phyloP scores from a whole-genome alignment of 23 tunicate genomes.

The Halocynthia aurantium region DNA sequence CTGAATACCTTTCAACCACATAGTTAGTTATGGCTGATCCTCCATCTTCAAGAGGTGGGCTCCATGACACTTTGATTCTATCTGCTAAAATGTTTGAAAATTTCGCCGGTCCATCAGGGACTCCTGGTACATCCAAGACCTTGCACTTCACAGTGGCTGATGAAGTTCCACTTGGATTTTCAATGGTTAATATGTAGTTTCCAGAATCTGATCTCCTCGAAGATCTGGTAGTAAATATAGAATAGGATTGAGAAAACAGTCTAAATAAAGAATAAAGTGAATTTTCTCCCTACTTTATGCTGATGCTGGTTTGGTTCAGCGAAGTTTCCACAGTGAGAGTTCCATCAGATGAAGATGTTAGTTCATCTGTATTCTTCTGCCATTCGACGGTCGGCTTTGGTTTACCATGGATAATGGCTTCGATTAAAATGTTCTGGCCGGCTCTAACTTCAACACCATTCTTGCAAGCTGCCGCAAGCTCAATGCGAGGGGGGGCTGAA shows the following conservation, averaged over 20 bases:
- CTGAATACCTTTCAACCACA: slow-evolving; percentile 48
- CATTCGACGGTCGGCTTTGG: slow-evolving; percentile 69
- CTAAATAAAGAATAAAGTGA: neutral
- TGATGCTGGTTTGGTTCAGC: slow-evolving; percentile 35
- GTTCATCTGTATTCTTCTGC: slow-evolving; percentile 39
- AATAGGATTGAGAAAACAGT: neutral
- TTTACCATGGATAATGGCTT: slow-evolving; percentile 55
- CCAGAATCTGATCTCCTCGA: slow-evolving; percentile 80
- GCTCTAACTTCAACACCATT: slow-evolving; percentile 31
- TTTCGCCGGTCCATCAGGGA: slow-evolving; percentile 81
- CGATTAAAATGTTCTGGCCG: slow-evolving; percentile 30
- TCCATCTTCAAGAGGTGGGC: slow-evolving; percentile 78
- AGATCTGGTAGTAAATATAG: slow-evolving; percentile 7
- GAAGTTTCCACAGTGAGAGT: slow-evolving; percentile 41
- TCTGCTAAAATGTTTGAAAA: slow-evolving; percentile 63
- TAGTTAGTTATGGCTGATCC: slow-evolving; percentile 82
- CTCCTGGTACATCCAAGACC: slow-evolving; percentile 80
- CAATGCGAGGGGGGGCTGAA: slow-evolving; percentile 27
- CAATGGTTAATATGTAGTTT: slow-evolving; percentile 54
- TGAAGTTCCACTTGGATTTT: slow-evolving; percentile 66
- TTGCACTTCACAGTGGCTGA: slow-evolving; percentile 63
- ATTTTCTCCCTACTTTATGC: slow-evolving; percentile 19
- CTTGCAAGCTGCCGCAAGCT: slow-evolving; percentile 27
- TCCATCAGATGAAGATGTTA: slow-evolving; percentile 30
- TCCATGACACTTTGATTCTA: slow-evolving; percentile 77